Evolutionary conservation across 2,888 invertebrate species (phyloP), one percentile per base, ranked within the genome.

Genomic region (Nomada flava): DNA sequence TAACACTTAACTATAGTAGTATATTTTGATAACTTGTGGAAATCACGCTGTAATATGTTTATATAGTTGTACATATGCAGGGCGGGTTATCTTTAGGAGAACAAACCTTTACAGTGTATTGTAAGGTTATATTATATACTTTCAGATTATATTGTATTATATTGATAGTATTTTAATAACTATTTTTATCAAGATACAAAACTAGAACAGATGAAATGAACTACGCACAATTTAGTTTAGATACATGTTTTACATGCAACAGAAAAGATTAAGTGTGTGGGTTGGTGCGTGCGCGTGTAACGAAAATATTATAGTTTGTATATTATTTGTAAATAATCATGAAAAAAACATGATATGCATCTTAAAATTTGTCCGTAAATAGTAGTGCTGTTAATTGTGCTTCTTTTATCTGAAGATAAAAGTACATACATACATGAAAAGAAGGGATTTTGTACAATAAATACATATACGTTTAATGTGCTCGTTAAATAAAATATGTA

Each of bases 11-110:
- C 10, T 76, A 72, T 50, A 65, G 60, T 64, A 76, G 73, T 78
- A 71, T 88, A 88, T 86, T 87, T 86, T 86, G 69, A 76, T 88
- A 84, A 82, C 50, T 64, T 76, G 53, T 65, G 55, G 72, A 72
- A 79, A 72, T 68, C 62, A 60, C 63, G 36, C 69, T 73, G 59
- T 55, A 68, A 74, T 55, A 69, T 83, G 73, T 81, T 86, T 79
- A 70, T 74, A 85, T 84, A 81, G 74, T 79, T 88, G 79, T 83
- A 83, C 67, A 83, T 75, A 20, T 18, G 62, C 52, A 74, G 36
- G 20, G 26, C n/a, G 26, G n/a, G 53, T 71, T 70, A 62, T 62
- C 65, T 70, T 62, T 65, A 75, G 13, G 36, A 59, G 60, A 26
- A 18, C 18, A 64, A 60, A 20, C 57, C 44, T 20, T 67, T 23